A percentile compares a stretch with the other conserved stretches of the same genome.
These are phyloP conservation scores for Acrocephalus scirpaceus DNA, from an alignment of 2,797 vertebrate species.

Conservation along the genomic window DNA sequence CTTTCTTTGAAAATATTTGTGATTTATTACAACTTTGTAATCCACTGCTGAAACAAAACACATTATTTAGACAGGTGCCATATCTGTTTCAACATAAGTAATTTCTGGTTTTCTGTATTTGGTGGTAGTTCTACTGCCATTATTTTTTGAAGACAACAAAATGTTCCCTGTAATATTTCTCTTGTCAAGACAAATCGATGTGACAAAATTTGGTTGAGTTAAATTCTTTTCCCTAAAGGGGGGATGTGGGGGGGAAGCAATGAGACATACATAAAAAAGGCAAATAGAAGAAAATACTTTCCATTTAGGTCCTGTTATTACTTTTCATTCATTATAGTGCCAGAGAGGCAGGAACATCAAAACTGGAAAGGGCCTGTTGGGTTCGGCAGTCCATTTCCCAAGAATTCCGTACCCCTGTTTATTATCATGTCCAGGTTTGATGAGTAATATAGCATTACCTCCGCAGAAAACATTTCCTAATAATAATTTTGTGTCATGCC, in stretches of 20 bases:
- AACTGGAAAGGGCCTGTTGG: background rate
- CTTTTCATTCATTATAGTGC: background rate
- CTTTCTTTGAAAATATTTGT: background rate
- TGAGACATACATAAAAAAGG: background rate
- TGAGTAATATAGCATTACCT: background rate
- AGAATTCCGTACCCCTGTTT: accelerated
- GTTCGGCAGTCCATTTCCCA: background rate
- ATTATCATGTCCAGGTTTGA: background rate
- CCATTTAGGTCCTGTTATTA: background rate
- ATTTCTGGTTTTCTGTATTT: background rate
- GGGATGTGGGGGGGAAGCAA: background rate
- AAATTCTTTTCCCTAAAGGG: background rate
- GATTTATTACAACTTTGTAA: background rate
- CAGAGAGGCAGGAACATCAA: background rate
- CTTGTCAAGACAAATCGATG: background rate
- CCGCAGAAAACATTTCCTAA: background rate
- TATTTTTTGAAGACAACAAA: background rate
- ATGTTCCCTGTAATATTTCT: background rate
- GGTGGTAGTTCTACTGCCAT: background rate
- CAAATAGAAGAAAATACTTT: background rate
- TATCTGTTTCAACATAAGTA: background rate
- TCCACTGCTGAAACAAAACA: background rate
- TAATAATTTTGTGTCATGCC: background rate
- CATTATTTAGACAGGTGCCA: slow-evolving; percentile 50
- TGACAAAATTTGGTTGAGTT: background rate